These are phyloP conservation scores for Coptodon bakossiorum DNA, from an alignment of 2,113 vertebrate species.

Conservation along the genomic window DNA sequence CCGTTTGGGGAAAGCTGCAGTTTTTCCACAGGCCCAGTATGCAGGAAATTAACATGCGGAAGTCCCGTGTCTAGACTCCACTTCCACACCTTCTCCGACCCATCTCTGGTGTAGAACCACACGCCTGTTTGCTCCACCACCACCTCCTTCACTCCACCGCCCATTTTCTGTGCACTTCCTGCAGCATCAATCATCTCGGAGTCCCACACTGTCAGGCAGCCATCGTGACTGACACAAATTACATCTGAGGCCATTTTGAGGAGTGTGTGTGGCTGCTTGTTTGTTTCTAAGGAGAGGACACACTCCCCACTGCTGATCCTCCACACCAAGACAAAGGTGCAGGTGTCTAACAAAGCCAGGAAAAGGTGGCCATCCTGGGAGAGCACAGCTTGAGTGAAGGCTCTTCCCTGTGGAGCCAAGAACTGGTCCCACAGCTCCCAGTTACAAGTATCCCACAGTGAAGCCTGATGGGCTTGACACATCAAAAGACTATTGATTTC, in stretches of 20 bases:
- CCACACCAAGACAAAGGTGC: constrained; percentile 67
- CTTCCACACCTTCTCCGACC: constrained; percentile 65
- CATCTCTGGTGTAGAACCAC: constrained; percentile 69
- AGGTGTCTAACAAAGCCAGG: constrained; percentile 63
- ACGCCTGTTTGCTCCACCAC: constrained; percentile 35
- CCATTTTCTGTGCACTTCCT: constrained; percentile 55
- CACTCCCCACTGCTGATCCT: constrained; percentile 67
- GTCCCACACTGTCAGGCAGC: constrained; percentile 67
- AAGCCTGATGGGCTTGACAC: constrained; percentile 59
- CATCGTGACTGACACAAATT: constrained; percentile 41
- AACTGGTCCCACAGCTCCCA: constrained; percentile 65
- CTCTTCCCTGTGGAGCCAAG: constrained; percentile 44
- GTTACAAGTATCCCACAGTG: constrained; percentile 59
- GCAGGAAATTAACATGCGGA: constrained; percentile 53
- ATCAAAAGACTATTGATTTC: constrained; percentile 53
- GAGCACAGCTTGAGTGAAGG: constrained; percentile 63
- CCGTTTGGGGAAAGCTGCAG: constrained; percentile 55
- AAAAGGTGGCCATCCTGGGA: constrained; percentile 59
- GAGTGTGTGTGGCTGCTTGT: constrained; percentile 21
- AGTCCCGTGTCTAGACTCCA: constrained; percentile 55
- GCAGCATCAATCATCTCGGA: constrained; percentile 56
- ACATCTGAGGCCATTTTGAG: constrained; percentile 51
- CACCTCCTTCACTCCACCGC: constrained; percentile 42
- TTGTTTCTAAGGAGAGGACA: constrained; percentile 62
- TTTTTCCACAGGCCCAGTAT: constrained; percentile 57